Conservation (phyloP, 2,113 vertebrate species). For the Hirundichthys speculiger region DNA sequence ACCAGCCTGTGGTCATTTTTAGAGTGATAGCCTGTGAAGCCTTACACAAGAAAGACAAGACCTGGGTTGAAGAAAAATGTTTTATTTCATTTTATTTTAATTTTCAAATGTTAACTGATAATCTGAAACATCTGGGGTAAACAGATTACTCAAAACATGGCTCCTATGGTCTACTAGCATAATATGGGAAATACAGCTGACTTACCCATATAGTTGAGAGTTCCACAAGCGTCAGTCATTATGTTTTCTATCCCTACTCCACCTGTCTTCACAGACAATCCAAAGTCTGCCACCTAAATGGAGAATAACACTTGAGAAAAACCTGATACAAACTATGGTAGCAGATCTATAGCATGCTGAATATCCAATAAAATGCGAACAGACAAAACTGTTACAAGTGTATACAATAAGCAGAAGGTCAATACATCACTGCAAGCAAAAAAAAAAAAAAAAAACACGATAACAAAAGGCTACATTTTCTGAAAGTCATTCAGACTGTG, state of each 20-base stretch:
- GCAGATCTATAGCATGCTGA: neutral
- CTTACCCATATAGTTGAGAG: conserved; percentile 87
- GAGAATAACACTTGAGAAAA: conserved; percentile 35
- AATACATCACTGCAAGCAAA: conserved; percentile 30
- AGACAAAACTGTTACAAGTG: conserved; percentile 5
- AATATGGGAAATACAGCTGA: conserved; percentile 25
- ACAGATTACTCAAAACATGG: conserved; percentile 6
- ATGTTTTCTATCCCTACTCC: conserved; percentile 83
- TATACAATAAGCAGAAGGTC: conserved; percentile 8
- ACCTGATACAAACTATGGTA: conserved; percentile 32
- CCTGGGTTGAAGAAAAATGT: neutral
- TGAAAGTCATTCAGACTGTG: too few relatives aligned
- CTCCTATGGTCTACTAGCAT: conserved; percentile 2
- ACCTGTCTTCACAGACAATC: conserved; percentile 84
- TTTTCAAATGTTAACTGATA: neutral
- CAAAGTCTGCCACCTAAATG: conserved; percentile 87
- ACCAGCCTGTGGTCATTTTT: neutral
- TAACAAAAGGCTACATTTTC: too few relatives aligned
- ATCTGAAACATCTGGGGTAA: neutral
- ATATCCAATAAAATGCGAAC: neutral
- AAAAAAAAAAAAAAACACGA: conserved; percentile 1
- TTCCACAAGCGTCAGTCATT: conserved; percentile 86
- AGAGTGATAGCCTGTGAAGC: too few relatives aligned
- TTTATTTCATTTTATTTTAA: too few relatives aligned
- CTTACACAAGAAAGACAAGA: neutral